phyloP scores from a whole-genome alignment of 2,113 vertebrate genomes.

The Tetrax tetrax region DNA sequence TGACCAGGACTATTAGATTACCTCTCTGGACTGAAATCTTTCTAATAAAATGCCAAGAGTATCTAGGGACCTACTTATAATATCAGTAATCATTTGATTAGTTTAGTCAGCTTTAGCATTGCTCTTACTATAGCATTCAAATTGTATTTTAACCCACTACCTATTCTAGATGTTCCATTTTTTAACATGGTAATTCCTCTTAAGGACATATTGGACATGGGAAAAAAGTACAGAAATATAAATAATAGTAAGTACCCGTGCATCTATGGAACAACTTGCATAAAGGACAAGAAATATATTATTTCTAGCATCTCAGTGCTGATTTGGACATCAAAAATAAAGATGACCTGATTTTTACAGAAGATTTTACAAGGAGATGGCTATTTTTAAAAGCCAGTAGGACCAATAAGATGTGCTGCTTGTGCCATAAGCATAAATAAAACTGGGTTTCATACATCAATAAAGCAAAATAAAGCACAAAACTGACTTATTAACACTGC shows the following conservation, averaged over 20 bases:
- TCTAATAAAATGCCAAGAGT: neutral
- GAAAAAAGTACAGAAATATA: neutral
- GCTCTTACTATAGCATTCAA: neutral
- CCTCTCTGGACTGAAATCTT: neutral
- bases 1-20: neutral
- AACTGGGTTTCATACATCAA: neutral
- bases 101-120: neutral
- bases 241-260: neutral
- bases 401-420: neutral
- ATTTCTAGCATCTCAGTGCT: neutral
- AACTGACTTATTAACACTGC: neutral
- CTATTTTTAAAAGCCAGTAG: neutral
- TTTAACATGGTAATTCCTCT: neutral
- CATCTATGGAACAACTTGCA: neutral
- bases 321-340: neutral
- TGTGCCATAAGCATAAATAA: neutral
- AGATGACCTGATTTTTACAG: slow-evolving; percentile 6
- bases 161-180: neutral
- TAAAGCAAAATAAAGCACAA: neutral
- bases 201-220: neutral
- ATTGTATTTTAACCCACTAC: neutral
- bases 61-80: neutral
- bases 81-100: neutral
- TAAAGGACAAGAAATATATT: neutral
- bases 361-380: neutral